Evolutionary conservation across 2,797 vertebrate species (phyloP).

Genomic region (Zenarchopterus dispar): DNA sequence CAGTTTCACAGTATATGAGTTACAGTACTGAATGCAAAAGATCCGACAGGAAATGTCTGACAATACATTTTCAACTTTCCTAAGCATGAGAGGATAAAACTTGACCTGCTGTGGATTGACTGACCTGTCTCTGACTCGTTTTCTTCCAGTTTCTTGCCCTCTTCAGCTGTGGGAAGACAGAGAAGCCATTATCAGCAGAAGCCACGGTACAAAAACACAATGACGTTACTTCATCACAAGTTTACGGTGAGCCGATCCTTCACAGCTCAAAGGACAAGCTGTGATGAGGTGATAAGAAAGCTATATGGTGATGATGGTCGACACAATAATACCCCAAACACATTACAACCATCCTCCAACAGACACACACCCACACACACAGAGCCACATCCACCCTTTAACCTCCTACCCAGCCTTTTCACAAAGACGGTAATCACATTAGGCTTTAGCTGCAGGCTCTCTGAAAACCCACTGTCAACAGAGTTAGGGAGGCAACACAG

Average conservation of each 20-base stretch:
- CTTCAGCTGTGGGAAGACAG: slow-evolving; percentile 82
- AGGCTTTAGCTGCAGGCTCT: slow-evolving; percentile 71
- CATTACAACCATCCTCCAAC: slow-evolving; percentile 14
- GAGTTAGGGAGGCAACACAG: slow-evolving; percentile 51
- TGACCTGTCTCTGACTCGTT: slow-evolving; percentile 91
- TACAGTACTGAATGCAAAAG: slow-evolving; percentile 11
- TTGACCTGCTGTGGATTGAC: slow-evolving; percentile 61
- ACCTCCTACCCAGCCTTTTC: slow-evolving; percentile 67
- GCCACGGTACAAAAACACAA: slow-evolving; percentile 54
- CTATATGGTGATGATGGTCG: slow-evolving; percentile 45
- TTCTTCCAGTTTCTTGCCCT: slow-evolving; percentile 89
- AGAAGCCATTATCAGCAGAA: slow-evolving; percentile 61
- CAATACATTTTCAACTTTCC: slow-evolving; percentile 1
- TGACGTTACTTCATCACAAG: slow-evolving; percentile 65
- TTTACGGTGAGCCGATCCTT: slow-evolving; percentile 65
- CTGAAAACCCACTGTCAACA: slow-evolving; percentile 71
- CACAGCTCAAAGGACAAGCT: slow-evolving; percentile 67
- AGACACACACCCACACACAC: slow-evolving; percentile 11
- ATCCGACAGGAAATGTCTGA: not conserved
- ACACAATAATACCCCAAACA: slow-evolving; percentile 33
- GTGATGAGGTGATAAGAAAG: slow-evolving; percentile 60
- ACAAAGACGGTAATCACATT: slow-evolving; percentile 80
- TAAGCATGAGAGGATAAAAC: slow-evolving; percentile 16
- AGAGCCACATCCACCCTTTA: slow-evolving; percentile 50
- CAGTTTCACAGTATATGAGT: slow-evolving; percentile 7